Evolutionary conservation across 2,797 vertebrate species (phyloP), one percentile per base, ranked within the genome.

Genomic region (Heteromormyrus szaboi): DNA sequence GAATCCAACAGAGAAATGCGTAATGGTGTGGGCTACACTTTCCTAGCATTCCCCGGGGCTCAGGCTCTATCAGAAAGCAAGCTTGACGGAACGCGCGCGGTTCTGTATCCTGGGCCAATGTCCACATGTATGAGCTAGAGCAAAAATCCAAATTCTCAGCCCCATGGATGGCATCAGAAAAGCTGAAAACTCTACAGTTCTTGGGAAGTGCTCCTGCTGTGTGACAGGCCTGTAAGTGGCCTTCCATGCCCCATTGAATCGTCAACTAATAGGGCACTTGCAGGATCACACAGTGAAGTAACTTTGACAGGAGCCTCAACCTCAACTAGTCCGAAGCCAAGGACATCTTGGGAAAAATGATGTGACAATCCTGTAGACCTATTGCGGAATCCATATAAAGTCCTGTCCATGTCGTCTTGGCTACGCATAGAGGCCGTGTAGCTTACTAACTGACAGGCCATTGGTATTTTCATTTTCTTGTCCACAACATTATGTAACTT

Each of bases 381-480:
- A 53, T 41, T n/a, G 53, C 19, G 54, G 85, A 86, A 51, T 59
- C 85, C 56, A 37, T 62, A 59, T 44, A 86, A 86, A 86, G 19
- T 59, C 54, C 6, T 44, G 54, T 59, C 53, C 33, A 19, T 56
- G 33, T 53, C 19, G 54, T 44, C 53, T 33, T 62, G 14, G 7
- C 48, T 62, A 46, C 1, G 37, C 51, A 33, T 6, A 86, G 51
- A 86, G 85, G 29, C 53, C 53, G 2, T 62, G 33, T 33, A 33
- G 51, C 85, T 86, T n/a, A 59, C 51, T 59, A 86, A 86, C 33
- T 86, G 85, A 59, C 85, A 86, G 19, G 54, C 85, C 14, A 54
- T 41, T 44, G 85, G 85, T 53, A 86, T 59, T 86, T 44, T 85
- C 54, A 86, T 86, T 86, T 62, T 41, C 54, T 59, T 86, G 85